phyloP scores from a whole-genome alignment of 2,888 invertebrate genomes.

The Drosophila ezoana region DNA sequence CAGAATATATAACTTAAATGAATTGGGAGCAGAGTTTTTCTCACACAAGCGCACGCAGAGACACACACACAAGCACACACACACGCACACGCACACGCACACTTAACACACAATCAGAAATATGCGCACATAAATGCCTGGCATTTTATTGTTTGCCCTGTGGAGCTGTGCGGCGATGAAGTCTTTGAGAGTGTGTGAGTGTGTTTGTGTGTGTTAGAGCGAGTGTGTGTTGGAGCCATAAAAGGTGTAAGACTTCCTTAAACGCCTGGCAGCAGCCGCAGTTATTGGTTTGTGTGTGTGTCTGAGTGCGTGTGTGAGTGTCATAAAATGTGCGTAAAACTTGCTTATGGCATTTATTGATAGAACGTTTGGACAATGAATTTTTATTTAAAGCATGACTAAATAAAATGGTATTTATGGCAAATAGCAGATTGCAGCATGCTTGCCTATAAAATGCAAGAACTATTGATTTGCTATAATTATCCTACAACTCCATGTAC shows the following conservation, averaged over 20 bases:
- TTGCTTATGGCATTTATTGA: slow-evolving; percentile 78
- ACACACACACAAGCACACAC: slow-evolving; percentile 6
- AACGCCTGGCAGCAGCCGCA: slow-evolving; percentile 55
- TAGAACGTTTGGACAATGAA: slow-evolving; percentile 77
- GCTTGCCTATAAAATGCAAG: slow-evolving; percentile 12
- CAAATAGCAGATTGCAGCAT: slow-evolving; percentile 34
- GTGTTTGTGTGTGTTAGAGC: slow-evolving; percentile 5
- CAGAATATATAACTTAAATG: slow-evolving; percentile 46
- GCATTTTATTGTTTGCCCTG: slow-evolving; percentile 72
- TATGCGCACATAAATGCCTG: slow-evolving; percentile 74
- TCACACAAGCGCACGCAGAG: background rate
- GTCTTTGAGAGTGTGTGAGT: background rate
- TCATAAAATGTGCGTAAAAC: slow-evolving; percentile 79
- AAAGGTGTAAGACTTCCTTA: slow-evolving; percentile 74
- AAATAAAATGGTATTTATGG: slow-evolving; percentile 50
- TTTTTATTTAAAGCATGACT: slow-evolving; percentile 64
- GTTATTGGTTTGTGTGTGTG: slow-evolving; percentile 23
- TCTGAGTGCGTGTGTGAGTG: slow-evolving; percentile 26
- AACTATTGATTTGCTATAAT: slow-evolving; percentile 11
- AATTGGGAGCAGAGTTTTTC: slow-evolving; percentile 28
- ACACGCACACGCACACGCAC: slow-evolving; percentile 1
- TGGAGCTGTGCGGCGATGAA: slow-evolving; percentile 22
- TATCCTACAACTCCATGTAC: background rate
- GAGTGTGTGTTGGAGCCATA: slow-evolving; percentile 50
- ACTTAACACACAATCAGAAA: slow-evolving; percentile 64